Evolutionary conservation across 2,113 vertebrate species (phyloP).

Genomic region (Pampusana beccarii): DNA sequence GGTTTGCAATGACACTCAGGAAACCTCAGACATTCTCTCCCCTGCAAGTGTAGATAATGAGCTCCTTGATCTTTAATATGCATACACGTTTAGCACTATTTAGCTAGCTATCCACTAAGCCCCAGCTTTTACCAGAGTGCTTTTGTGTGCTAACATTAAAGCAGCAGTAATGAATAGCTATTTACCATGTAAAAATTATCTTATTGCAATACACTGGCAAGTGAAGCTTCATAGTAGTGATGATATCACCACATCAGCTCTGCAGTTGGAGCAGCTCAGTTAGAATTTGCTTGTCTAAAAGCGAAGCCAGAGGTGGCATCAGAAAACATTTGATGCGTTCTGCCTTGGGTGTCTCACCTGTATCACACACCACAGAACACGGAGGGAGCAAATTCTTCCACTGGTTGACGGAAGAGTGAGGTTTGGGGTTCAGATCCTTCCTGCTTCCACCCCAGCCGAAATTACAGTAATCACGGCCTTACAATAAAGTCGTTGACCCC

Average conservation of each 20-base stretch:
- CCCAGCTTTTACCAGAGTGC: not conserved
- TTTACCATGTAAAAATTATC: not conserved
- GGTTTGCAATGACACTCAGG: not conserved
- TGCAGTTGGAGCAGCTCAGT: not conserved
- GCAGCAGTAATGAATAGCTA: conserved; percentile 9
- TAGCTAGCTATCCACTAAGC: not conserved
- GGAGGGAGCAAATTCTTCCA: not conserved
- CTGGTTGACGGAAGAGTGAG: not conserved
- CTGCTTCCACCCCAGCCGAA: not conserved
- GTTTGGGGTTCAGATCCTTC: not conserved
- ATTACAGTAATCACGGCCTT: not conserved
- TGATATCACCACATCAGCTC: not conserved
- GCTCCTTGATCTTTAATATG: not conserved
- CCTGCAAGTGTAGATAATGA: not conserved
- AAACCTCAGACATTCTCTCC: not conserved
- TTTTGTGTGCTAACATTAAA: not conserved
- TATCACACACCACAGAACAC: not conserved
- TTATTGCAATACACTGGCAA: not conserved
- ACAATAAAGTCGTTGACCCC: not conserved
- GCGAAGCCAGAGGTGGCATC: not conserved
- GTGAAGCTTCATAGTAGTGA: not conserved
- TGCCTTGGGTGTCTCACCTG: not conserved
- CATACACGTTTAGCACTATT: not conserved
- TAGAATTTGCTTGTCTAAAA: not conserved
- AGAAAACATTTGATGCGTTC: not conserved